Evolutionary conservation across 2,888 invertebrate species (phyloP).

Genomic region (Agonopterix subpropinquella): DNA sequence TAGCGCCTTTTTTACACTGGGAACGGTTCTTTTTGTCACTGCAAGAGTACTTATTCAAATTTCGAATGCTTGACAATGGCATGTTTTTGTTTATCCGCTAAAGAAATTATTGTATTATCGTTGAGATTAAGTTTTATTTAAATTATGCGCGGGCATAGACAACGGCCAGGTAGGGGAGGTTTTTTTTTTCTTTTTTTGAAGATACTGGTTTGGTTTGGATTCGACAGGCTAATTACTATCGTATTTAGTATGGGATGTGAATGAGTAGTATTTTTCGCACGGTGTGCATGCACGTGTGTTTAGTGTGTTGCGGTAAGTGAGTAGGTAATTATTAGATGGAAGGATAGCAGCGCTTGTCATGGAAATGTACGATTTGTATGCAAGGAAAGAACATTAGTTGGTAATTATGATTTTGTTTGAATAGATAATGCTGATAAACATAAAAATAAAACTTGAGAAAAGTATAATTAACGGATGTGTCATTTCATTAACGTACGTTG

Average conservation of each 20-base stretch:
- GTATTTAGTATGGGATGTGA: slow-evolving; percentile 33
- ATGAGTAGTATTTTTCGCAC: slow-evolving; percentile 56
- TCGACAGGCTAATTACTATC: slow-evolving; percentile 50
- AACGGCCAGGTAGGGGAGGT: slow-evolving; percentile 19
- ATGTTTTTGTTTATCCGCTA: slow-evolving; percentile 67
- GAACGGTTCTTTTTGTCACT: slow-evolving; percentile 29
- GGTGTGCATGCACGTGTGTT: slow-evolving; percentile 39
- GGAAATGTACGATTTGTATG: slow-evolving; percentile 1
- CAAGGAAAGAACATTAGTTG: background rate
- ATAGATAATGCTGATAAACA: background rate
- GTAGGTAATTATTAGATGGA: slow-evolving; percentile 40
- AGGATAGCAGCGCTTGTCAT: slow-evolving; percentile 25
- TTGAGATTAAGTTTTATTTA: slow-evolving; percentile 32
- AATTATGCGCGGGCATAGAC: slow-evolving; percentile 32
- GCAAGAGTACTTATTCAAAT: slow-evolving; percentile 45
- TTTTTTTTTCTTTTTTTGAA: slow-evolving; percentile 28
- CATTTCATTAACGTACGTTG: too few species aligned
- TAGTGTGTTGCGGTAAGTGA: slow-evolving; percentile 34
- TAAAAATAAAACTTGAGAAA: background rate
- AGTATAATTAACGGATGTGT: too few species aligned
- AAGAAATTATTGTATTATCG: slow-evolving; percentile 40
- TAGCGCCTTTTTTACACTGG: slow-evolving; percentile 52
- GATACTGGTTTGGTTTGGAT: slow-evolving; percentile 17
- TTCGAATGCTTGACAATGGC: slow-evolving; percentile 43
- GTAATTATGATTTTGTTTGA: slow-evolving; percentile 2